Conservation (phyloP, 1,140 invertebrate species). For the Bombus ignitus region DNA sequence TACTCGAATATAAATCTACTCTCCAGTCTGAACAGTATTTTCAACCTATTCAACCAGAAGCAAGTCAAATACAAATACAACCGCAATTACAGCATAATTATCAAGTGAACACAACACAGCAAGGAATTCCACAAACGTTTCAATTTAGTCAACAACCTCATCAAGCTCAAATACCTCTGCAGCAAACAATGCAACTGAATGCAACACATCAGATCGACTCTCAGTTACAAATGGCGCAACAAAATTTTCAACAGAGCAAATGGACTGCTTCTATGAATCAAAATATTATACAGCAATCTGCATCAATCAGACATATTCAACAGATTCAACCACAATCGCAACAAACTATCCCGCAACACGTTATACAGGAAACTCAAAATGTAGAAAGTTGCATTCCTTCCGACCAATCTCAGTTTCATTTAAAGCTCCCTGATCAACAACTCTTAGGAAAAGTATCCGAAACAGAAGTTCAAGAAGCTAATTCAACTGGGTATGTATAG, state of each 20-base stretch:
- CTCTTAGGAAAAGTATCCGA: constrained; percentile 65
- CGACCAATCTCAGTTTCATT: constrained; percentile 74
- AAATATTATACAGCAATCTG: constrained; percentile 64
- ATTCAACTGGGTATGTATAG: constrained; percentile 64
- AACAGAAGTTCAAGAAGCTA: constrained; percentile 65
- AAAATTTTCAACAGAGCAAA: constrained; percentile 70
- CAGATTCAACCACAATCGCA: constrained; percentile 66
- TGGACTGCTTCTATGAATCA: constrained; percentile 72
- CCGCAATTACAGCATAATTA: constrained; percentile 69
- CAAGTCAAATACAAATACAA: constrained; percentile 62
- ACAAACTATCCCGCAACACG: constrained; percentile 69
- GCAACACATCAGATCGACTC: constrained; percentile 65
- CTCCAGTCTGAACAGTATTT: constrained; percentile 78
- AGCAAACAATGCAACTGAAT: constrained; percentile 64
- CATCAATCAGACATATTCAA: constrained; percentile 70
- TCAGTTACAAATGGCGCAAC: constrained; percentile 65
- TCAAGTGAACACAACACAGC: constrained; percentile 59
- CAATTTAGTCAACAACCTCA: constrained; percentile 55
- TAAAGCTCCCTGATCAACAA: constrained; percentile 73
- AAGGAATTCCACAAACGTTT: constrained; percentile 64
- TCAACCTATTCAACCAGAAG: constrained; percentile 77
- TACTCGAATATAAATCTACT: constrained; percentile 58
- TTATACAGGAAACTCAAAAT: constrained; percentile 66
- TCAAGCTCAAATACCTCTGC: constrained; percentile 53
- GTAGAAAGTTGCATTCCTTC: constrained; percentile 47